Evolutionary conservation across 1,140 invertebrate species (phyloP).

Genomic region (Oncopeltus fasciatus): DNA sequence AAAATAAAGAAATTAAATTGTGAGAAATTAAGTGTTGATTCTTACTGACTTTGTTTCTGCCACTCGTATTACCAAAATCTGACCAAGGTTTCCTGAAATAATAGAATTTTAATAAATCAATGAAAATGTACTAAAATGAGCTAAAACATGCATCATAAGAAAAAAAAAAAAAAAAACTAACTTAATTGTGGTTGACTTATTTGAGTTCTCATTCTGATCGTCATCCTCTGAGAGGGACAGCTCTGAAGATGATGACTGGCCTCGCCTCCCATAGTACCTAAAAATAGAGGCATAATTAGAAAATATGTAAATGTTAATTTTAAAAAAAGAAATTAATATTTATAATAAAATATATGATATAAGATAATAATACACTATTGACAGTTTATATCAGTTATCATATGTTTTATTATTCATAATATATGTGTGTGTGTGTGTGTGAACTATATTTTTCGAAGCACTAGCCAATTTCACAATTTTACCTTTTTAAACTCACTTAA

Average conservation of each 20-base stretch:
- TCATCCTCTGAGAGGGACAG: slow-evolving; percentile 22
- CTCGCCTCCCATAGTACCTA: slow-evolving; percentile 24
- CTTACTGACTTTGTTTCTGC: slow-evolving; percentile 27
- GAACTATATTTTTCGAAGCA: no score
- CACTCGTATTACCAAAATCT: slow-evolving; percentile 24
- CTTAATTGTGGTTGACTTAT: neutral
- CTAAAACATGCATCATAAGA: neutral
- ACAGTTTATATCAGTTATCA: no score
- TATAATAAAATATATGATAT: neutral
- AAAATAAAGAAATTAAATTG: slow-evolving; percentile 11
- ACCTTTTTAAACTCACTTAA: no score
- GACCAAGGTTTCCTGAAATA: slow-evolving; percentile 20
- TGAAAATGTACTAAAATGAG: neutral
- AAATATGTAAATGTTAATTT: neutral
- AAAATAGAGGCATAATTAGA: neutral
- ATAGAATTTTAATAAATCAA: no score
- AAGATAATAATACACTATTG: no score
- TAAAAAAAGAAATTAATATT: neutral
- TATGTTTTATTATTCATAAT: no score
- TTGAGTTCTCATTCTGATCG: neutral
- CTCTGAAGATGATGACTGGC: slow-evolving; percentile 24
- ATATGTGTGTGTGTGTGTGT: no score
- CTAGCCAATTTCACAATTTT: no score
- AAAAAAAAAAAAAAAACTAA: neutral
- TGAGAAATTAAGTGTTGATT: slow-evolving; percentile 21